These are phyloP conservation scores for Chiloscyllium plagiosum DNA, from an alignment of 2,113 vertebrate species.

Conservation along the genomic window DNA sequence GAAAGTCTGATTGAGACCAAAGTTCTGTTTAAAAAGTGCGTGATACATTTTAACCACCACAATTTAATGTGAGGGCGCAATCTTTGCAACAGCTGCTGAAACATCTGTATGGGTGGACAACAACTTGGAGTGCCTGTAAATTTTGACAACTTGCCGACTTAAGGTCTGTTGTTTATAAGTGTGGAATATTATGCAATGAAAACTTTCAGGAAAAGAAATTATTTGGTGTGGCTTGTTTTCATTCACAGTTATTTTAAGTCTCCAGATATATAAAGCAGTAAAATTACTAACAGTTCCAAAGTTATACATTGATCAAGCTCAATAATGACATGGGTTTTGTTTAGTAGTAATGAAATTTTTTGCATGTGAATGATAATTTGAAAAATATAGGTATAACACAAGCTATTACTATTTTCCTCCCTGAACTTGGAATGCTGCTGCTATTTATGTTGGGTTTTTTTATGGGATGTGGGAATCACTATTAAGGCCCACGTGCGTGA, in stretches of 20 bases:
- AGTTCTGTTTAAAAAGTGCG: background rate
- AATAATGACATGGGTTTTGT: background rate
- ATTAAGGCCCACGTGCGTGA: too few species aligned
- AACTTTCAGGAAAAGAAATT: background rate
- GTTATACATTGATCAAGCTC: background rate
- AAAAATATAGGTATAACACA: background rate
- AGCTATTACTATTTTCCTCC: background rate
- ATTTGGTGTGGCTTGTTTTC: background rate
- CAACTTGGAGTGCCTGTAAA: background rate
- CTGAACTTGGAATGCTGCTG: background rate
- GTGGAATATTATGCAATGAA: background rate
- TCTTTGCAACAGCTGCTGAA: background rate
- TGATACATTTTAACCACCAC: background rate
- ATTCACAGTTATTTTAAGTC: background rate
- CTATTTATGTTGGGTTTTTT: background rate
- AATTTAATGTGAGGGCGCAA: background rate
- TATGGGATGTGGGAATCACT: too few species aligned
- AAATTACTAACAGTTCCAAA: background rate
- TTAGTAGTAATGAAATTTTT: background rate
- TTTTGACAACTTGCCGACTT: background rate
- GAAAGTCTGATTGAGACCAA: background rate
- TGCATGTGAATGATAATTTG: background rate
- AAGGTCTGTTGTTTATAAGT: background rate
- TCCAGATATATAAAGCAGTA: background rate
- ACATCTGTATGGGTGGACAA: background rate